Conservation (phyloP, 2,888 invertebrate genomes). For the Octonoba sinensis region DNA sequence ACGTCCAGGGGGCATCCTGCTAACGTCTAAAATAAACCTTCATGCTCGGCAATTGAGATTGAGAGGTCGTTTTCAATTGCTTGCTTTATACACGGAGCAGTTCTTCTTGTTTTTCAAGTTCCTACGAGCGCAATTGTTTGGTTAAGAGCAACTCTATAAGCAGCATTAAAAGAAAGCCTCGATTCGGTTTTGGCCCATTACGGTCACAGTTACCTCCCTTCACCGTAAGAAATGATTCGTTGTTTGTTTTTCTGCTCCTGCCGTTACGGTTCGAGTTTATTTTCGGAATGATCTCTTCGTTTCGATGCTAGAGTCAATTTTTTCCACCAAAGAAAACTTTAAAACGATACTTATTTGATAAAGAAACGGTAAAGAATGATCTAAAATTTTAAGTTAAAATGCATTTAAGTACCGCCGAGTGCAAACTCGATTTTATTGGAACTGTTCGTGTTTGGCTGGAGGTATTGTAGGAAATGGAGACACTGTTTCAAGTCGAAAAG, state of each 20-base stretch:
- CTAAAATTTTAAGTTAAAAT: slow-evolving; percentile 40
- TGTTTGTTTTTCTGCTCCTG: slow-evolving; percentile 40
- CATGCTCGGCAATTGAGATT: slow-evolving; percentile 55
- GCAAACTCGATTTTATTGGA: background rate
- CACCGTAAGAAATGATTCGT: slow-evolving; percentile 58
- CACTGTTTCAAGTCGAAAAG: slow-evolving; percentile 16
- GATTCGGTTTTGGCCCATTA: slow-evolving; percentile 60
- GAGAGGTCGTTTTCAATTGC: slow-evolving; percentile 51
- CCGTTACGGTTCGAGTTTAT: slow-evolving; percentile 49
- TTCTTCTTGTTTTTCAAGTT: slow-evolving; percentile 46
- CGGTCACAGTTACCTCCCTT: slow-evolving; percentile 19
- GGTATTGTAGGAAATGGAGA: too few species aligned
- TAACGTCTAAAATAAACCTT: slow-evolving; percentile 63
- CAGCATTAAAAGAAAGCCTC: slow-evolving; percentile 52
- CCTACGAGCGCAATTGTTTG: slow-evolving; percentile 44
- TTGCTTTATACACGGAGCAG: slow-evolving; percentile 50
- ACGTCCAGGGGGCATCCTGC: slow-evolving; percentile 27
- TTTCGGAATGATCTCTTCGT: slow-evolving; percentile 33
- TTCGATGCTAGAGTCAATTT: slow-evolving; percentile 8
- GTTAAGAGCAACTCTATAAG: slow-evolving; percentile 56
- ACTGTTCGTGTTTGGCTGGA: too few species aligned
- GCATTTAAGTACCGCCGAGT: slow-evolving; percentile 28
- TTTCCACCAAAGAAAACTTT: slow-evolving; percentile 11
- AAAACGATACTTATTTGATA: slow-evolving; percentile 15
- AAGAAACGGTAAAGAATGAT: slow-evolving; percentile 22